A percentile compares a stretch with the other conserved stretches of the same genome.
Conservation (phyloP, 2,888 invertebrate species). For the Eupithecia dodoneata region DNA sequence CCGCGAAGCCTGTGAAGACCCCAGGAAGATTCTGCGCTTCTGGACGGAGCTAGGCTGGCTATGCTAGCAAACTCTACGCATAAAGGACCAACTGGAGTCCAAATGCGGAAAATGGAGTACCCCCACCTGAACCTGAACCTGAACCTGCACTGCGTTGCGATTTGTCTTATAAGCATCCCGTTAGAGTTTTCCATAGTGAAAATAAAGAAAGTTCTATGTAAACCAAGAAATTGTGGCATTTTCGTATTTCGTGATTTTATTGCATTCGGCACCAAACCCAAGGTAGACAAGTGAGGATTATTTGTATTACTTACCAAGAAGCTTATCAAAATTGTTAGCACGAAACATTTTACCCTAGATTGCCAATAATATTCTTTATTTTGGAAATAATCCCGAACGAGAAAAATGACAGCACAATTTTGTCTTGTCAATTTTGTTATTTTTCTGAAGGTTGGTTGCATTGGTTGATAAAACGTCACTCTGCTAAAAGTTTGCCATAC, state of each 20-base stretch:
- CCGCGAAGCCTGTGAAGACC: no score
- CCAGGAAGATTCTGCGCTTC: no score
- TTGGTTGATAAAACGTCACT: constrained; percentile 28
- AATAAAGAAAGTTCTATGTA: constrained; percentile 43
- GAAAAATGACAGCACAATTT: constrained; percentile 80
- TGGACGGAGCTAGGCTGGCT: no score
- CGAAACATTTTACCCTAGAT: constrained; percentile 83
- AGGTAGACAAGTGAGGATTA: constrained; percentile 17
- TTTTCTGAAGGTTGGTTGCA: constrained; percentile 42
- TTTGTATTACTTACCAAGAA: constrained; percentile 82
- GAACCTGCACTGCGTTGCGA: constrained; percentile 4
- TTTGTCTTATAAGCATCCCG: constrained; percentile 12
- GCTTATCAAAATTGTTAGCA: constrained; percentile 86
- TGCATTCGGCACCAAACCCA: constrained; percentile 6
- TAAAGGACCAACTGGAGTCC: no score
- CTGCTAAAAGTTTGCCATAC: constrained; percentile 6
- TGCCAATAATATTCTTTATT: constrained; percentile 65
- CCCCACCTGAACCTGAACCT: no score
- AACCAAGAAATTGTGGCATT: constrained; percentile 35
- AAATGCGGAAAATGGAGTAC: no score
- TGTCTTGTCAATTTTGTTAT: constrained; percentile 75
- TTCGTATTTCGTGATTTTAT: constrained; percentile 22
- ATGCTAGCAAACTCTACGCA: no score
- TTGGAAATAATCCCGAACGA: constrained; percentile 71
- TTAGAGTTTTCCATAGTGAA: constrained; percentile 25